phyloP scores from a whole-genome alignment of 2,888 invertebrate species.

The Acanthosepion esculentum region DNA sequence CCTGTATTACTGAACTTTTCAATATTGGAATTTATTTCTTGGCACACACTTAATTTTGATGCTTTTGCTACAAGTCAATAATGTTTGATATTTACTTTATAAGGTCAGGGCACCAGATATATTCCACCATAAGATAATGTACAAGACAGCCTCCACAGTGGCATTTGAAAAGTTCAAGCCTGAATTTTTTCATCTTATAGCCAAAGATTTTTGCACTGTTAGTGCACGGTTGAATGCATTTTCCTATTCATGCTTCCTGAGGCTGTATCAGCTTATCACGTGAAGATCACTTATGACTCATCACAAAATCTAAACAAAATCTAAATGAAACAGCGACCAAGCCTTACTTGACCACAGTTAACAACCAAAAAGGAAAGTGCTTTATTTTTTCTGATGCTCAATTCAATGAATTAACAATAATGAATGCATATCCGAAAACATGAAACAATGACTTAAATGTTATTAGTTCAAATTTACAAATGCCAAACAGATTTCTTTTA shows the following conservation, averaged over 20 bases:
- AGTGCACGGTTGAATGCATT: not conserved
- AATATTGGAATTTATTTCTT: not conserved
- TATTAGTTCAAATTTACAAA: too few species aligned
- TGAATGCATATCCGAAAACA: too few species aligned
- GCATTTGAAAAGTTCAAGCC: not conserved
- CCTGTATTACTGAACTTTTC: not conserved
- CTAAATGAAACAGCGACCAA: not conserved
- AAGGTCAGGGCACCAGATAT: not conserved
- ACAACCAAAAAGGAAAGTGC: not conserved
- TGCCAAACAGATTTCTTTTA: too few species aligned
- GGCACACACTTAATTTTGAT: not conserved
- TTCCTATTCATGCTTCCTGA: not conserved
- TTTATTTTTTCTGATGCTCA: not conserved
- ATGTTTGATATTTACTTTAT: not conserved
- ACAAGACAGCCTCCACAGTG: not conserved
- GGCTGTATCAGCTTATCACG: not conserved
- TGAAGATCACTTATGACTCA: not conserved
- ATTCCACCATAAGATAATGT: not conserved
- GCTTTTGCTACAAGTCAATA: not conserved
- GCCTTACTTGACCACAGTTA: not conserved
- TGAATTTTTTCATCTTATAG: not conserved
- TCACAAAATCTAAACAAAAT: not conserved
- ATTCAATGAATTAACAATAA: too few species aligned
- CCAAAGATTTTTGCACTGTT: not conserved
- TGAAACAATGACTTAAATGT: too few species aligned